phyloP scores from a whole-genome alignment of 1,140 invertebrate genomes.

The Drosophila ananassae region DNA sequence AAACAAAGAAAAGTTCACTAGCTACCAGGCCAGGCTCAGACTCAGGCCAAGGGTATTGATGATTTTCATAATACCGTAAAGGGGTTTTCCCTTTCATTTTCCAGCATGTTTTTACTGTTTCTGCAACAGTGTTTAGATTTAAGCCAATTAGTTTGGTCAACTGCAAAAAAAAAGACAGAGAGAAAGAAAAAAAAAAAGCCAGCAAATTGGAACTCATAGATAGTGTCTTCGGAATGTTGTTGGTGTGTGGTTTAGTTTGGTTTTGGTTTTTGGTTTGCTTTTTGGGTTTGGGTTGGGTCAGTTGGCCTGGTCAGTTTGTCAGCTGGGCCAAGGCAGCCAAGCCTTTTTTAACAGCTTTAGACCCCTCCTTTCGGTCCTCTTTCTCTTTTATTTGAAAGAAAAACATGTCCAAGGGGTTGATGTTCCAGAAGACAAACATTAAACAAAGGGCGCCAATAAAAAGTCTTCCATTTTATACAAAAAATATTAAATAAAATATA shows the following conservation, averaged over 20 bases:
- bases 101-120: conserved; percentile 6
- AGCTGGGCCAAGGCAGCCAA: conserved; percentile 53
- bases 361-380: neutral
- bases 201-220: conserved; percentile 63
- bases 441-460: conserved; percentile 20
- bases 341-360: conserved; percentile 8
- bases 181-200: conserved; percentile 22
- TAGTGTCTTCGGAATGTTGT: conserved; percentile 66
- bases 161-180: conserved; percentile 22
- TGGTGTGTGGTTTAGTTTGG: conserved; percentile 21
- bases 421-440: conserved; percentile 3
- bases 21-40: conserved; percentile 13
- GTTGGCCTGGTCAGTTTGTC: conserved; percentile 43
- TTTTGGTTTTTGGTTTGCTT: conserved; percentile 23
- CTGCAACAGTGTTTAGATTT: conserved; percentile 64
- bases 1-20: neutral
- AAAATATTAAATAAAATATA: conserved; percentile 1
- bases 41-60: conserved; percentile 16
- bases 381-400: conserved; percentile 26
- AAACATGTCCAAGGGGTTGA: conserved; percentile 60
- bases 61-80: conserved; percentile 17
- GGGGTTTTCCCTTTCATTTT: conserved; percentile 1
- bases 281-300: conserved; percentile 18
- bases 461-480: conserved; percentile 42
- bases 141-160: conserved; percentile 73